phyloP scores from a whole-genome alignment of 2,888 invertebrate species.

The Drosophila gaucha region DNA sequence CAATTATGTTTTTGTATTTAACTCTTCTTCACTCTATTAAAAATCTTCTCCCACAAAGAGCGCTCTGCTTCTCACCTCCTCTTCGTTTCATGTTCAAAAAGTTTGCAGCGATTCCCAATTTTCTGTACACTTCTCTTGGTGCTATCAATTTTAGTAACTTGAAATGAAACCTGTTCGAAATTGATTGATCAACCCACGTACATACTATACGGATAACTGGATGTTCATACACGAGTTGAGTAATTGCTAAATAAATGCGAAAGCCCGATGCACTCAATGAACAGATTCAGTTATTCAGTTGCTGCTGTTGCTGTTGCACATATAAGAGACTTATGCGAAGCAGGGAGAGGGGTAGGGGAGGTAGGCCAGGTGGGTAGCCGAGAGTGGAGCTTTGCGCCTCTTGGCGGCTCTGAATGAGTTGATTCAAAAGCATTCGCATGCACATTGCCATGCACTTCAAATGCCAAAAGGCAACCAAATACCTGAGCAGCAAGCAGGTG shows the following conservation, averaged over 20 bases:
- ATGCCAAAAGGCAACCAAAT: constrained; percentile 70
- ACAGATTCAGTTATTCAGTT: constrained; percentile 55
- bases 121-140: background rate
- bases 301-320: constrained; percentile 4
- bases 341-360: background rate
- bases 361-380: too few species aligned
- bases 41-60: too few species aligned
- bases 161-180: constrained; percentile 14
- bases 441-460: constrained; percentile 69
- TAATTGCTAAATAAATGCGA: constrained; percentile 68
- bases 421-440: constrained; percentile 50
- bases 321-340: background rate
- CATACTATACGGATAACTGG: constrained; percentile 10
- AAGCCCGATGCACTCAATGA: constrained; percentile 45
- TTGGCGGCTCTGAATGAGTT: constrained; percentile 24
- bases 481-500: constrained; percentile 40
- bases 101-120: background rate
- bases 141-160: background rate
- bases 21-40: too few species aligned
- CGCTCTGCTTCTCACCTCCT: background rate
- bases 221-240: constrained; percentile 53
- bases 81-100: background rate
- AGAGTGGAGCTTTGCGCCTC: constrained; percentile 9
- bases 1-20: too few species aligned
- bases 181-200: constrained; percentile 40